phyloP scores from a whole-genome alignment of 2,113 vertebrate genomes.

The Antennarius striatus region DNA sequence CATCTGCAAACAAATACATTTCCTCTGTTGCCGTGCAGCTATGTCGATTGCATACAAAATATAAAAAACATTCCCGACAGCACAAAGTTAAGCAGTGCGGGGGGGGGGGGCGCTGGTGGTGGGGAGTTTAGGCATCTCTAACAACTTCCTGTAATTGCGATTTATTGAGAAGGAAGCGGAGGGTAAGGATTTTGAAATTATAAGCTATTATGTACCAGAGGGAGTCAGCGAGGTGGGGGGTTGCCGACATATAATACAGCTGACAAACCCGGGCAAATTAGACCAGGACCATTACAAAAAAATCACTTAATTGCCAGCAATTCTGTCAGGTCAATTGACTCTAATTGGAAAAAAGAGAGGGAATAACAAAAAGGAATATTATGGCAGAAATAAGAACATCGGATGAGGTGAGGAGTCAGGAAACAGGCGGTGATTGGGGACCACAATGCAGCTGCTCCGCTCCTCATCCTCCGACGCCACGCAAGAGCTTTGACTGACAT shows the following conservation, averaged over 20 bases:
- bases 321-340: constrained; percentile 99
- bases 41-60: constrained; percentile 50
- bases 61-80: constrained; percentile 57
- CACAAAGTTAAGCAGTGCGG: constrained; percentile 53
- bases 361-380: constrained; percentile 97
- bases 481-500: constrained; percentile 30
- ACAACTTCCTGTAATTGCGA: constrained; percentile 99
- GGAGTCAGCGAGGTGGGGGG: constrained; percentile 82
- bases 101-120: constrained; percentile 13
- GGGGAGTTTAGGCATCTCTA: constrained; percentile 85
- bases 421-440: constrained; percentile 91
- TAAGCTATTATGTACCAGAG: constrained; percentile 96
- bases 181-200: constrained; percentile 99
- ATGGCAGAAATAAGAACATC: constrained; percentile 82
- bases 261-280: constrained; percentile 99
- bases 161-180: constrained; percentile 99
- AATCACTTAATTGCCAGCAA: constrained; percentile 99
- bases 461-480: constrained; percentile 35
- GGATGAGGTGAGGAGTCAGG: constrained; percentile 91
- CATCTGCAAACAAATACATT: constrained; percentile 87
- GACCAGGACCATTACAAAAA: constrained; percentile 98
- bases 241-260: constrained; percentile 96
- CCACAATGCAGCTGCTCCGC: constrained; percentile 61
- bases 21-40: constrained; percentile 67
- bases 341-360: constrained; percentile 98